Evolutionary conservation across 2,113 vertebrate genomes (phyloP), one percentile per base, ranked within the genome.

Genomic region (Hippotragus niger): DNA sequence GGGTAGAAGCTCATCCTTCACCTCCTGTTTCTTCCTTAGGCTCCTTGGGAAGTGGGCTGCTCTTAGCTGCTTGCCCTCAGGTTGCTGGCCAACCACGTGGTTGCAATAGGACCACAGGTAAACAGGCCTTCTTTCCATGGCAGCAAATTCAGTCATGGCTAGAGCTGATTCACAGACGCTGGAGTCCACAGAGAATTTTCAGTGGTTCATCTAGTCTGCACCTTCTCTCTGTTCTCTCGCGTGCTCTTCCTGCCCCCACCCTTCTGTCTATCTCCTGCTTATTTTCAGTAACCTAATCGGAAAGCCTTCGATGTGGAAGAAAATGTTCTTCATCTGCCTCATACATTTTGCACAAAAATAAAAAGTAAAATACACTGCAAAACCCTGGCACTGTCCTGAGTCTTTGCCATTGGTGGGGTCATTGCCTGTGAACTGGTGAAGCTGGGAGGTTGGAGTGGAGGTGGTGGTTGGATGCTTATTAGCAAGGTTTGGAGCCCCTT

Each of bases 281-380:
- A 64, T 80, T 96, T 92, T 95, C 83, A 95, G 33, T 95, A 86
- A 88, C 87, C 31, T 94, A 29, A 27, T 47, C 21, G 2, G 71
- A 31, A 74, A 88, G 17, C 29, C 92, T 94, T 89, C 12, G 36
- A 64, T 15, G 15, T 50, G 62, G 67, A 82, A 93, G 96, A 93
- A 90, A 92, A 43, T 4, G 55, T 74, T 96, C 58, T 74, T 45
- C 43, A 74, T 92, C 93, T 91, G 55, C 58, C 82, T 80, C 88
- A 23, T 64, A 62, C n/a, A 43, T 94, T 96, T 94, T 96, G 36
- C 55, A 55, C 29, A 91, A 40, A 92, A 93, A 91, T 52, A 58
- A 94, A 95, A 87, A 96, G 62, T 74, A 67, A 95, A 95, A 86
- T 91, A 57, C 12, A 57, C 15, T 89, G 40, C 50, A 55, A 91